Evolutionary conservation across 2,888 invertebrate genomes (phyloP).

Genomic region (Rhamphomyia laevipes): DNA sequence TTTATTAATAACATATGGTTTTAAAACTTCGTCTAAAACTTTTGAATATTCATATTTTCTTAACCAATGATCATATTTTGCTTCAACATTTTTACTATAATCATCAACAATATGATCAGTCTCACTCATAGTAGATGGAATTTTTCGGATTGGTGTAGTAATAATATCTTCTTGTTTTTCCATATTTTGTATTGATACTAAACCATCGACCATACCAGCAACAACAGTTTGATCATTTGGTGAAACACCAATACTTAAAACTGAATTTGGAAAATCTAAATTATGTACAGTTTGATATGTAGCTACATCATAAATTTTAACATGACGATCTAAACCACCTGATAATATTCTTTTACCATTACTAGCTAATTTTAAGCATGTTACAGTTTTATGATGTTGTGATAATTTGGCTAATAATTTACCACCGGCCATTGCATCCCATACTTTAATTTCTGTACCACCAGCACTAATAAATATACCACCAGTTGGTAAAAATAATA

Average conservation of each 20-base stretch:
- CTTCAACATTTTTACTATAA: conserved; percentile 20
- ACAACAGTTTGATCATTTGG: conserved; percentile 71
- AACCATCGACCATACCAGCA: conserved; percentile 86
- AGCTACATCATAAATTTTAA: conserved; percentile 81
- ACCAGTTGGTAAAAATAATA: conserved; percentile 78
- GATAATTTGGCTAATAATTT: conserved; percentile 71
- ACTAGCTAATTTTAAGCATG: conserved; percentile 69
- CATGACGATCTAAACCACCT: conserved; percentile 83
- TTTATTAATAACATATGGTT: conserved; percentile 45
- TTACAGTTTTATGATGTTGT: conserved; percentile 93
- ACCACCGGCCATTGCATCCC: conserved; percentile 86
- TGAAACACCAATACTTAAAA: conserved; percentile 72
- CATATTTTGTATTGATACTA: conserved; percentile 73
- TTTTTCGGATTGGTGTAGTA: conserved; percentile 19
- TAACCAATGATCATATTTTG: conserved; percentile 54
- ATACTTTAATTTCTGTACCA: conserved; percentile 80
- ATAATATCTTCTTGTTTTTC: conserved; percentile 39
- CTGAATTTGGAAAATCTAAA: conserved; percentile 79
- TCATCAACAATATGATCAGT: conserved; percentile 45
- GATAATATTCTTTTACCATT: conserved; percentile 75
- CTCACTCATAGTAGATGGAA: conserved; percentile 20
- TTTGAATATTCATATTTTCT: conserved; percentile 71
- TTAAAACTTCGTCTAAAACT: conserved; percentile 62
- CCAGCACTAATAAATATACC: conserved; percentile 87
- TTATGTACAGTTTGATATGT: conserved; percentile 81